phyloP scores from a whole-genome alignment of 1,140 invertebrate genomes.

The Himalopsyche phryganea region DNA sequence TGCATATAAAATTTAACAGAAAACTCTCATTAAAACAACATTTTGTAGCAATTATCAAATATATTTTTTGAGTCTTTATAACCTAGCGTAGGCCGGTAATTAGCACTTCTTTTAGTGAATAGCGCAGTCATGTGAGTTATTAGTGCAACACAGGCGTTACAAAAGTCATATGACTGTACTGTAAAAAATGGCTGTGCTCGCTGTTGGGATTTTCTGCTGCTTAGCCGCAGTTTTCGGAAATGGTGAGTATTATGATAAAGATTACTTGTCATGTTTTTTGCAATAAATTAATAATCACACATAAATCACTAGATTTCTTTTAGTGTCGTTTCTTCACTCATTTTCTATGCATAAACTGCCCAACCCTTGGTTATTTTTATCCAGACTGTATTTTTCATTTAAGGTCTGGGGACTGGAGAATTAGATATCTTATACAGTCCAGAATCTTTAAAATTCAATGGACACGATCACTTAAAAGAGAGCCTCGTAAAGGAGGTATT shows the following conservation, averaged over 20 bases:
- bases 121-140: no score
- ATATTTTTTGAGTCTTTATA: no score
- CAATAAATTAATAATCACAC: neutral
- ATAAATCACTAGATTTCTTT: neutral
- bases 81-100: no score
- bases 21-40: no score
- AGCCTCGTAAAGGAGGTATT: constrained; percentile 69
- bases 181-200: constrained; percentile 22
- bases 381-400: constrained; percentile 36
- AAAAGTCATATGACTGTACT: constrained; percentile 22
- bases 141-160: neutral
- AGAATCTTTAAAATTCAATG: constrained; percentile 62
- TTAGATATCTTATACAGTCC: constrained; percentile 65
- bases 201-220: constrained; percentile 7
- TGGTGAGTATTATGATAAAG: constrained; percentile 3
- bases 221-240: constrained; percentile 17
- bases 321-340: neutral
- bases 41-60: no score
- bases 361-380: neutral
- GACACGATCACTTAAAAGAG: constrained; percentile 57
- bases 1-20: no score
- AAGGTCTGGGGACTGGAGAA: constrained; percentile 64
- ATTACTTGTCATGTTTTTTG: neutral
- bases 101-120: no score
- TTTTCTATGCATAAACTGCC: neutral